Evolutionary conservation across 2,797 vertebrate species (phyloP), one percentile per base, ranked within the genome.

Genomic region (Rhinoraja longicauda): DNA sequence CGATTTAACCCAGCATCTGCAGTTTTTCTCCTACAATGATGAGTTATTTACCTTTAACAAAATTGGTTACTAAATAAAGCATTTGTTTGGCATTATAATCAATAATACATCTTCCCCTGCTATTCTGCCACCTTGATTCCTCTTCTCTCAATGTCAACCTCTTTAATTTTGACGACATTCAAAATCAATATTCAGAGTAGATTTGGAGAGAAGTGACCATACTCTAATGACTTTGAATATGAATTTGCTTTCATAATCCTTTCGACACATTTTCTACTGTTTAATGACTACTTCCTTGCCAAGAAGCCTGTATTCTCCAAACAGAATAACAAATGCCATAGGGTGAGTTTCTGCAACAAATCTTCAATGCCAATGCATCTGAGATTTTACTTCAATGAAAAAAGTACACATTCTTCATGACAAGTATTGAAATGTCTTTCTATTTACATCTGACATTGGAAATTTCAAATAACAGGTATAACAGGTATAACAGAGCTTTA

Each of bases 111-210:
- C 88, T 88, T 91, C 36, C 62, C 67, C 64, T 91, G 67, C 36
- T 91, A 91, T 91, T 88, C 88, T 73, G 15, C 88, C 88, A 91
- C 88, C 39, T 72, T 91, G 32, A 91, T 91, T 45, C 26, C 39
- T 45, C 62, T 70, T 90, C 62, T 72, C 88, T 91, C 62, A 90
- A 59, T n/a, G 64, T 90, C 86, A 90, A 90, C 86, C 86, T 36
- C 64, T 64, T 90, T 36, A 45, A 64, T 36, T 70, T 45, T 72
- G 32, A 91, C 67, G 39, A 91, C 21, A 91, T 91, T 72, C 62
- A 91, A 73, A 73, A 70, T 91, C 88, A 91, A 91, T 91, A 91
- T 91, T 91, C 88, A 91, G 64, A 72, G 39, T 91, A 91, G 26
- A 64, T 72, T 91, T 73, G 62, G 36, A 39, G n/a, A 67, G 24